phyloP scores from a whole-genome alignment of 2,113 vertebrate species.

The Etia nguti region DNA sequence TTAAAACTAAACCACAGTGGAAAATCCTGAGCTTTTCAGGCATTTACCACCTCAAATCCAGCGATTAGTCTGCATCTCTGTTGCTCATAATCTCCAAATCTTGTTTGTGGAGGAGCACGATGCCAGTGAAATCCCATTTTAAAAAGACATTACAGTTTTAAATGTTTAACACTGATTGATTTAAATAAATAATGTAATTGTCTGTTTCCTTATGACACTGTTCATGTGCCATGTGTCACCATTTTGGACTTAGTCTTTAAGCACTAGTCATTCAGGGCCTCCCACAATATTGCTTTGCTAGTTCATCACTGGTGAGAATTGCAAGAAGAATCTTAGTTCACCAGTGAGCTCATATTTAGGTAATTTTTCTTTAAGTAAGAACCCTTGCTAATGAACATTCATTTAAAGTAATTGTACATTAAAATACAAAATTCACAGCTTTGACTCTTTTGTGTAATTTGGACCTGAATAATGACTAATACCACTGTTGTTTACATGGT shows the following conservation, averaged over 20 bases:
- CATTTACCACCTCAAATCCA: slow-evolving; percentile 59
- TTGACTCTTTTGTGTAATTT: not conserved
- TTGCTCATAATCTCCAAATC: slow-evolving; percentile 58
- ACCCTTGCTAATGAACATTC: not conserved
- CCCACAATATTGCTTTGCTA: not conserved
- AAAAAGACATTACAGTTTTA: not conserved
- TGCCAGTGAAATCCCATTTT: slow-evolving; percentile 56
- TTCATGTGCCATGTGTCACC: not conserved
- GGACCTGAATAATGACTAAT: not conserved
- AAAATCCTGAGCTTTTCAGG: slow-evolving; percentile 54
- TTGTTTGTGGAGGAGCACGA: slow-evolving; percentile 49
- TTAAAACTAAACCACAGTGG: slow-evolving; percentile 34
- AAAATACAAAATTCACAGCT: not conserved
- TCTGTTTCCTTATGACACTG: not conserved
- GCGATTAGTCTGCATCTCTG: slow-evolving; percentile 45
- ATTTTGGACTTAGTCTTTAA: not conserved
- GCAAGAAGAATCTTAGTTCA: not conserved
- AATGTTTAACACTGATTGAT: not conserved
- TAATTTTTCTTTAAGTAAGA: accelerated
- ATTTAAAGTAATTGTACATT: not conserved
- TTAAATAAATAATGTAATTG: not conserved
- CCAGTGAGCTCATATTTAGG: not conserved
- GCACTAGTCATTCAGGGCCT: not conserved
- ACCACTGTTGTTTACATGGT: not conserved
- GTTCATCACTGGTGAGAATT: not conserved